Conservation (phyloP, 2,797 vertebrate genomes). For the Sebastes wilsoni region DNA sequence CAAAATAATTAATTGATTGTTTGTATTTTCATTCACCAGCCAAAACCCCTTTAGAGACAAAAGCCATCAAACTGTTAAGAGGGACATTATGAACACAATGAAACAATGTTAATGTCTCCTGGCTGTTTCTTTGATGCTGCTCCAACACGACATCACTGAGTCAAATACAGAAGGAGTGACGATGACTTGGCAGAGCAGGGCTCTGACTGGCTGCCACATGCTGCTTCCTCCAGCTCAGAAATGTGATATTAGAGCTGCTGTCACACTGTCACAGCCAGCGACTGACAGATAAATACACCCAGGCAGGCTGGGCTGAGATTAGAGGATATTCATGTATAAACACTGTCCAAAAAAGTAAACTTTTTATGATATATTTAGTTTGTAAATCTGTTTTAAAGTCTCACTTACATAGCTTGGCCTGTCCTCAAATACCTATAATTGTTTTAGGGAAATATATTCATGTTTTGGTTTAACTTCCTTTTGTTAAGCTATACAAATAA, state of each 20-base stretch:
- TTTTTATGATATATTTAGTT: neutral
- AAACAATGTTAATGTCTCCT: constrained; percentile 22
- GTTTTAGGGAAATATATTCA: neutral
- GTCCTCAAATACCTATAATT: neutral
- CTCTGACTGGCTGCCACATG: constrained; percentile 26
- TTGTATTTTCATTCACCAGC: neutral
- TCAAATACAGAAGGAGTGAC: constrained; percentile 1
- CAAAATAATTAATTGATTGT: neutral
- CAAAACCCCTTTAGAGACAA: neutral
- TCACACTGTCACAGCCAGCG: constrained; percentile 33
- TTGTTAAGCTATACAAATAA: neutral
- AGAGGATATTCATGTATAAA: neutral
- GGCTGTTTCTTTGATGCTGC: neutral
- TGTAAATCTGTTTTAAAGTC: neutral
- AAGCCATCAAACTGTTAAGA: neutral
- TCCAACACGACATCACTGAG: constrained; percentile 7
- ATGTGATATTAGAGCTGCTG: constrained; percentile 41
- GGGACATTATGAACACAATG: neutral
- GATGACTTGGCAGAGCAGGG: constrained; percentile 24
- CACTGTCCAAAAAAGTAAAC: neutral
- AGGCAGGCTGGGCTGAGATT: constrained; percentile 1
- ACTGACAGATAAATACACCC: constrained; percentile 7
- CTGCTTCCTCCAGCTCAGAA: constrained; percentile 20
- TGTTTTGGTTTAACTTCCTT: neutral
- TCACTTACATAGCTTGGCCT: neutral